Percentiles rank a stretch among this genome's conserved stretches.
These are phyloP conservation scores for Cosmorhoe ocellata DNA, from an alignment of 2,888 invertebrate genomes.

Conservation along the genomic window DNA sequence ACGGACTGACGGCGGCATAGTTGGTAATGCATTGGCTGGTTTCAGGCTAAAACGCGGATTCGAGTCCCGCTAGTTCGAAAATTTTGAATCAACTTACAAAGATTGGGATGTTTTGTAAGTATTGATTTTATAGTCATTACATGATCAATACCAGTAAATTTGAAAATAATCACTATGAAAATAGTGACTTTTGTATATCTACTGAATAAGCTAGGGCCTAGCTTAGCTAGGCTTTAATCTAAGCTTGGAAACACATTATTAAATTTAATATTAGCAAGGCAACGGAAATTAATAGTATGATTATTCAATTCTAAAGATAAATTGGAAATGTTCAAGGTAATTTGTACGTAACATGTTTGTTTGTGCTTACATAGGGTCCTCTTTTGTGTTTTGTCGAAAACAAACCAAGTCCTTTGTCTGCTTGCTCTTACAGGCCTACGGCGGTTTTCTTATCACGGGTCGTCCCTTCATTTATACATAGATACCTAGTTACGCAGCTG, in stretches of 20 bases:
- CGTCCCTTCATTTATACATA: slow-evolving; percentile 43
- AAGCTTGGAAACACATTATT: background rate
- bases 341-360: slow-evolving; percentile 61
- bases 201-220: too few species aligned
- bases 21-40: too few species aligned
- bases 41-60: too few species aligned
- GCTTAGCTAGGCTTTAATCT: too few species aligned
- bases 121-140: too few species aligned
- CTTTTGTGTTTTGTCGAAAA: slow-evolving; percentile 67
- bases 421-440: slow-evolving; percentile 50
- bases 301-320: slow-evolving; percentile 48
- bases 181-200: too few species aligned
- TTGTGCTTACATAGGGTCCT: slow-evolving; percentile 62
- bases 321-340: slow-evolving; percentile 57
- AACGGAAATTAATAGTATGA: background rate
- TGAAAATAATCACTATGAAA: too few species aligned
- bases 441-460: slow-evolving; percentile 65
- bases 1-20: too few species aligned
- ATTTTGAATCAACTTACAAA: too few species aligned
- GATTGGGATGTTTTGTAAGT: too few species aligned
- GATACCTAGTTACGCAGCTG: slow-evolving; percentile 21
- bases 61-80: too few species aligned
- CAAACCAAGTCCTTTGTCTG: slow-evolving; percentile 70
- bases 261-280: background rate
- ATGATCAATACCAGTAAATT: too few species aligned